Evolutionary conservation across 2,797 vertebrate genomes (phyloP).

Genomic region (Chloroceryle amazona): DNA sequence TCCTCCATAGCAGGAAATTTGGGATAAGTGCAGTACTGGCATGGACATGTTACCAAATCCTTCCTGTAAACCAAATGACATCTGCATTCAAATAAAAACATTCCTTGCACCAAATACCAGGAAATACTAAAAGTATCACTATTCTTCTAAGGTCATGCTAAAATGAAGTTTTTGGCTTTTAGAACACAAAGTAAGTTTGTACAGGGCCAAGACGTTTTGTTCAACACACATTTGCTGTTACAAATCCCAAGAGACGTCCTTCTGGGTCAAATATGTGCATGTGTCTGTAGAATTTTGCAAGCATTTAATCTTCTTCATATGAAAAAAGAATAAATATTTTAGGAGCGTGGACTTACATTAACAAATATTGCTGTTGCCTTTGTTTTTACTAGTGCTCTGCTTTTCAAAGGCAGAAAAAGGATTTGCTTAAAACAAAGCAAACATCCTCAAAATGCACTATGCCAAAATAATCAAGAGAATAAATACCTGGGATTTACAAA

Average conservation of each 20-base stretch:
- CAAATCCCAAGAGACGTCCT: conserved; percentile 76
- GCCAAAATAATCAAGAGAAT: conserved; percentile 80
- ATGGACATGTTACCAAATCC: conserved; percentile 85
- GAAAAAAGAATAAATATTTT: conserved; percentile 82
- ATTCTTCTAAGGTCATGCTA: conserved; percentile 85
- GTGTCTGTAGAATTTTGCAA: conserved; percentile 76
- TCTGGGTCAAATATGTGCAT: conserved; percentile 78
- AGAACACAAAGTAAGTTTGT: conserved; percentile 77
- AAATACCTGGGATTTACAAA: conserved; percentile 78
- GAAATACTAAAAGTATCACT: conserved; percentile 85
- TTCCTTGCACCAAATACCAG: conserved; percentile 86
- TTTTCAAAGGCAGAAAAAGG: conserved; percentile 74
- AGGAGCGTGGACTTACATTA: conserved; percentile 76
- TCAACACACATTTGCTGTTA: conserved; percentile 81
- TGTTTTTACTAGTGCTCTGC: conserved; percentile 77
- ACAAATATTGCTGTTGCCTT: conserved; percentile 77
- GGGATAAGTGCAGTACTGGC: conserved; percentile 87
- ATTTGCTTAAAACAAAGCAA: conserved; percentile 83
- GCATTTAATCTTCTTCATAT: conserved; percentile 80
- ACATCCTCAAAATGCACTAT: conserved; percentile 68
- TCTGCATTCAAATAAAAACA: conserved; percentile 87
- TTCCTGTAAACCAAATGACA: conserved; percentile 89
- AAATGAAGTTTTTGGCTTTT: conserved; percentile 83
- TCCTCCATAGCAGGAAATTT: conserved; percentile 85
- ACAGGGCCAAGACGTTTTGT: conserved; percentile 80